A percentile compares a stretch with the other conserved stretches of the same genome.
Evolutionary conservation across 2,797 vertebrate species (phyloP).

Genomic region (Propithecus perrieri): DNA sequence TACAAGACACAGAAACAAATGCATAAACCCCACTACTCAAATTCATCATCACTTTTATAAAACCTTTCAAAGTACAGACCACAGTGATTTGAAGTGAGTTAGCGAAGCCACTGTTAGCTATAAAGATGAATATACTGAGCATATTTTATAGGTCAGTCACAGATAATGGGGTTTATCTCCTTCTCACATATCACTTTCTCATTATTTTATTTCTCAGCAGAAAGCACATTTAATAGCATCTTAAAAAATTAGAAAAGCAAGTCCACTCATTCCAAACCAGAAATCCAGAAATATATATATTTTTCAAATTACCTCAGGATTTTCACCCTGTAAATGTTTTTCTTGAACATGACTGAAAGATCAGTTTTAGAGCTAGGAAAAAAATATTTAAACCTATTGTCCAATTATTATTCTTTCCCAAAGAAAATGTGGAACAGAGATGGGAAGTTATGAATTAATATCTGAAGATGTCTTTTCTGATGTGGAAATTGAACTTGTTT

Average conservation of each 20-base stretch:
- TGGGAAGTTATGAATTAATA: slow-evolving; percentile 24
- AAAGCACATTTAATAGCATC: slow-evolving; percentile 20
- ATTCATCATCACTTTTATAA: neutral
- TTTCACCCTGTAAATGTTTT: neutral
- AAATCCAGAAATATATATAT: slow-evolving; percentile 53
- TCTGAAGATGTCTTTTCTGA: slow-evolving; percentile 47
- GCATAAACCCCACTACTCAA: neutral
- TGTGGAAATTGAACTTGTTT: slow-evolving; percentile 53
- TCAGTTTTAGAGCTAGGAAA: neutral
- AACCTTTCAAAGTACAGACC: neutral
- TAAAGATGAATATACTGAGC: neutral
- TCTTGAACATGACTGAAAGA: neutral
- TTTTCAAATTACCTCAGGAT: neutral
- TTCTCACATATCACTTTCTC: neutral
- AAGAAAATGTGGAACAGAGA: neutral
- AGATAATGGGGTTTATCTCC: neutral
- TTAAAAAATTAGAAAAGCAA: slow-evolving; percentile 47
- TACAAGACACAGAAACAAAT: neutral
- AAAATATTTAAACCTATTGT: neutral
- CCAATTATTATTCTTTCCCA: neutral
- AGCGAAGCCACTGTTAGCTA: neutral
- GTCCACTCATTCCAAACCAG: slow-evolving; percentile 36
- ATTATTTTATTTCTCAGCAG: slow-evolving; percentile 46
- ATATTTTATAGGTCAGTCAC: neutral
- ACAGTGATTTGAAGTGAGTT: neutral